phyloP scores from a whole-genome alignment of 2,888 invertebrate species.

The Tenodera sinensis region DNA sequence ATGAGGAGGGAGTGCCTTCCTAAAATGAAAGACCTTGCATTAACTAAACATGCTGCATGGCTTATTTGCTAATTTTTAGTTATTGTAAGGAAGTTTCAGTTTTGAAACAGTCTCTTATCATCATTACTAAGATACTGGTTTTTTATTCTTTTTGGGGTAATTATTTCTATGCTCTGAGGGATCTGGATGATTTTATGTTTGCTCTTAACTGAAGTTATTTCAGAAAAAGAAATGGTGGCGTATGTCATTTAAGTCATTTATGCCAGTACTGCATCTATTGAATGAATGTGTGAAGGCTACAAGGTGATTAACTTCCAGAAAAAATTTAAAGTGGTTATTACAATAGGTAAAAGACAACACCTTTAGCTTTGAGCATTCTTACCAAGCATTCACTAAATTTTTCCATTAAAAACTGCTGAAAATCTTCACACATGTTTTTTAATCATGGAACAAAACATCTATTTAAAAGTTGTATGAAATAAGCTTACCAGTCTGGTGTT shows the following conservation, averaged over 20 bases:
- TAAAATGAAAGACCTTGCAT: not conserved
- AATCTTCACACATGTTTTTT: not conserved
- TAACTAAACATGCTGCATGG: not conserved
- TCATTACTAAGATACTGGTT: not conserved
- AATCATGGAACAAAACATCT: not conserved
- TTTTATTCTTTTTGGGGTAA: not conserved
- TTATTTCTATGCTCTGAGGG: not conserved
- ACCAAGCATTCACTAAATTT: not conserved
- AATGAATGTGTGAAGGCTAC: not conserved
- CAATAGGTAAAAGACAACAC: not conserved
- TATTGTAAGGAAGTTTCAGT: not conserved
- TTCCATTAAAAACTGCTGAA: not conserved
- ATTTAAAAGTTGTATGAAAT: not conserved
- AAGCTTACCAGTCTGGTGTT: not conserved
- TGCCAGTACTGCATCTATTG: not conserved
- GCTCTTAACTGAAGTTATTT: not conserved
- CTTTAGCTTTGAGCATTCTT: not conserved
- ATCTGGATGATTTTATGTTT: not conserved
- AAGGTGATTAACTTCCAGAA: not conserved
- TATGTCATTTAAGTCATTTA: not conserved
- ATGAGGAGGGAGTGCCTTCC: not conserved
- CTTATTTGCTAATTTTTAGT: not conserved
- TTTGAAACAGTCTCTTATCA: not conserved
- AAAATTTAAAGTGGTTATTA: not conserved
- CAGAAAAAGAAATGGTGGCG: not conserved